These are phyloP conservation scores for Coilia nasus DNA, from an alignment of 2,797 vertebrate genomes.

Conservation along the genomic window DNA sequence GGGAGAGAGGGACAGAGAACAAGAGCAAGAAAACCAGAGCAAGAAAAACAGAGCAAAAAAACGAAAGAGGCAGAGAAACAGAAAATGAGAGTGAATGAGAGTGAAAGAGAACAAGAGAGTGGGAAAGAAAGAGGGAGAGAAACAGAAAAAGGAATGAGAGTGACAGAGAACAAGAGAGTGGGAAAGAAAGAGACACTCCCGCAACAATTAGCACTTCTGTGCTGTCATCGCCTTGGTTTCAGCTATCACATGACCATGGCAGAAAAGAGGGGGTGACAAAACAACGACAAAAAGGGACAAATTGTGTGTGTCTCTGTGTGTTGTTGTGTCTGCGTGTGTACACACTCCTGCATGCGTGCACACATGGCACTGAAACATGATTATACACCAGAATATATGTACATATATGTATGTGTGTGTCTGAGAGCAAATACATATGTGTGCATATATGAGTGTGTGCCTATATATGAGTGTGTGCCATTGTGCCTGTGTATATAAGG, in stretches of 20 bases:
- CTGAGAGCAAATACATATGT: background rate
- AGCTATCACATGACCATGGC: background rate
- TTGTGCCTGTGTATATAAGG: background rate
- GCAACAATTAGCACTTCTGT: conserved; percentile 8
- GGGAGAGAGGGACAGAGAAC: conserved; percentile 32
- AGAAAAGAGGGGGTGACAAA: background rate
- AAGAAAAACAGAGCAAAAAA: background rate
- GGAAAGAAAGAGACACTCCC: background rate
- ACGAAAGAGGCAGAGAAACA: background rate
- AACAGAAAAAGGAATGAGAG: background rate
- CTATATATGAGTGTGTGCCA: background rate
- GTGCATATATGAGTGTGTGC: background rate
- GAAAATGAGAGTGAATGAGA: conserved; percentile 18
- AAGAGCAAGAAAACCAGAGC: conserved; percentile 37
- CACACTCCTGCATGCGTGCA: no score
- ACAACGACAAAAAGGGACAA: background rate
- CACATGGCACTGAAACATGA: no score
- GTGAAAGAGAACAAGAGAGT: conserved; percentile 4
- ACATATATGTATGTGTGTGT: background rate
- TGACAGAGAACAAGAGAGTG: background rate
- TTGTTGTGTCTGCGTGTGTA: background rate
- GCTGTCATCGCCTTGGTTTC: background rate
- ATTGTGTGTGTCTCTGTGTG: background rate
- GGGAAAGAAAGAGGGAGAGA: conserved; percentile 38
- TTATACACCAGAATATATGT: background rate